Evolutionary conservation across 2,888 invertebrate genomes (phyloP).

Genomic region (Leucozona laternaria): DNA sequence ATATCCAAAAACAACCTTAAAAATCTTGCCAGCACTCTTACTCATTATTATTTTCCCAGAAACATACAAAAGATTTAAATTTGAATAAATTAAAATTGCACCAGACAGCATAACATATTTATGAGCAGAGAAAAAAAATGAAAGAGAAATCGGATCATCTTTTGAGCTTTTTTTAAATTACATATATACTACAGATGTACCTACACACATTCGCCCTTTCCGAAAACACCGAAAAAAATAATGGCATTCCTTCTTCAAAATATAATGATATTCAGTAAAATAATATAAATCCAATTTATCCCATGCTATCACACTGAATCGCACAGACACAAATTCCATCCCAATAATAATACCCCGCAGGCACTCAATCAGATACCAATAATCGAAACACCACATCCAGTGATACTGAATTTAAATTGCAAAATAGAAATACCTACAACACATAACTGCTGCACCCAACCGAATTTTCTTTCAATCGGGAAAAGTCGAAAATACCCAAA

Average conservation of each 20-base stretch:
- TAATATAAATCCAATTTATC: constrained; percentile 46
- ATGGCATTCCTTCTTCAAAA: constrained; percentile 14
- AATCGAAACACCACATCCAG: constrained; percentile 55
- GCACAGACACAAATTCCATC: constrained; percentile 9
- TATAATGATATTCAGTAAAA: constrained; percentile 36
- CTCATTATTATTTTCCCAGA: too few species aligned
- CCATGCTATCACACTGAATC: constrained; percentile 1
- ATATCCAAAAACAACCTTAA: too few species aligned
- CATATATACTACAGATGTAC: too few species aligned
- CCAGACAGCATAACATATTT: background rate
- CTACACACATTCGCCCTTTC: background rate
- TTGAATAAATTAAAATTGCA: background rate
- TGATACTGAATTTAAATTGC: constrained; percentile 69
- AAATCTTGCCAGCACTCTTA: too few species aligned
- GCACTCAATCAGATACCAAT: constrained; percentile 62
- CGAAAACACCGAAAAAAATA: background rate
- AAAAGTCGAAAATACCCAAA: constrained; percentile 19
- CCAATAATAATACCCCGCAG: constrained; percentile 41
- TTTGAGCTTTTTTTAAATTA: constrained; percentile 24
- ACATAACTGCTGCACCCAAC: constrained; percentile 21
- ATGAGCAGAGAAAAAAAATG: background rate
- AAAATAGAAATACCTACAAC: constrained; percentile 38
- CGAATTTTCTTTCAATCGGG: constrained; percentile 32
- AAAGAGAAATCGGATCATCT: background rate
- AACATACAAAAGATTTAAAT: background rate